A percentile compares a stretch with the other conserved stretches of the same genome.
phyloP scores from a whole-genome alignment of 1,140 invertebrate species.

The Calosoma granatense region DNA sequence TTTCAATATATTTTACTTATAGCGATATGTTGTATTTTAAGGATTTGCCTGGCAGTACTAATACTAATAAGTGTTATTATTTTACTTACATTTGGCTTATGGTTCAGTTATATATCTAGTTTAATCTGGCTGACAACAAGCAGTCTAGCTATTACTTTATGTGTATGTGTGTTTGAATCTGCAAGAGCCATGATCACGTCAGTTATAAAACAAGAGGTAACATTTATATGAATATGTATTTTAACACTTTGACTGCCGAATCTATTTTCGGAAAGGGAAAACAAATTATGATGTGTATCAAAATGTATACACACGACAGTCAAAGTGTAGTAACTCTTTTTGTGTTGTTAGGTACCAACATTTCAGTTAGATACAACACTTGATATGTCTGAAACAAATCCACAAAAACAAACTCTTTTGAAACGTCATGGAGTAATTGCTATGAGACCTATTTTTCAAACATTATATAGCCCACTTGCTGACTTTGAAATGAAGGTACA shows the following conservation, averaged over 20 bases:
- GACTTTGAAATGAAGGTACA: background rate
- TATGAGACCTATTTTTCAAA: background rate
- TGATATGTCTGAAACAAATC: background rate
- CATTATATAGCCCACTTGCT: background rate
- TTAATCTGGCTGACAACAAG: background rate
- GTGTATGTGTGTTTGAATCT: background rate
- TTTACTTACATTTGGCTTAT: background rate
- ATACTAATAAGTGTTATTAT: no score
- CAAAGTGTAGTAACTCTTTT: background rate
- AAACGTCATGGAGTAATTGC: background rate
- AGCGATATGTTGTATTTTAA: no score
- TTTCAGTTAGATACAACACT: background rate
- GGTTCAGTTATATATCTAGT: background rate
- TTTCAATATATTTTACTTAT: no score
- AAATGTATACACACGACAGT: background rate
- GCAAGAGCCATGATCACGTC: background rate
- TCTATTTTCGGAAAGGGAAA: no score
- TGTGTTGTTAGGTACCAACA: background rate
- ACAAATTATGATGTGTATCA: no score
- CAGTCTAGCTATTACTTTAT: background rate
- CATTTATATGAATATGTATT: background rate
- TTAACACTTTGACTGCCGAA: no score
- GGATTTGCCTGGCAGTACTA: no score
- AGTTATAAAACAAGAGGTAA: background rate
- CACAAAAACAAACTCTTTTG: background rate